phyloP scores from a whole-genome alignment of 1,140 invertebrate genomes.

The Pogonognathellus flavescens region DNA sequence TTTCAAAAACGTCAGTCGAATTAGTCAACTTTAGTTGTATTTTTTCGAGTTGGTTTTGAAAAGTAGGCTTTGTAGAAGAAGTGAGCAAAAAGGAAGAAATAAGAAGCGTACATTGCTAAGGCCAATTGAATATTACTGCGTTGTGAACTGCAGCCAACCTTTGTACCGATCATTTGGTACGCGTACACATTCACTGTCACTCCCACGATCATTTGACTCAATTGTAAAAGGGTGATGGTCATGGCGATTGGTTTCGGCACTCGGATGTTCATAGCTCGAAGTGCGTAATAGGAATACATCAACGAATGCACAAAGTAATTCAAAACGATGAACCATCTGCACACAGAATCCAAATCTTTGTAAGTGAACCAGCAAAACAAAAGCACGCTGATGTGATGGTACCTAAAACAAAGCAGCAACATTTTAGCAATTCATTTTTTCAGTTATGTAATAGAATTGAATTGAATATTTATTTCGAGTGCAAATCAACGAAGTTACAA shows the following conservation, averaged over 20 bases:
- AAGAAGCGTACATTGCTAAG: conserved; percentile 92
- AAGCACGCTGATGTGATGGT: conserved; percentile 77
- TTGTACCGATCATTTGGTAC: conserved; percentile 75
- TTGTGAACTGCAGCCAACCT: conserved; percentile 85
- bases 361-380: conserved; percentile 98
- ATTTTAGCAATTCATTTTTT: neutral
- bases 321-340: conserved; percentile 99
- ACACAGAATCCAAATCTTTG: conserved; percentile 93
- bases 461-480: too few species aligned
- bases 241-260: conserved; percentile 90
- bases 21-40: neutral
- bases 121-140: conserved; percentile 89
- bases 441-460: too few species aligned
- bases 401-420: conserved; percentile 66
- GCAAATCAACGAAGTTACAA: too few species aligned
- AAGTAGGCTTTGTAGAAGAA: conserved; percentile 79
- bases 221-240: conserved; percentile 91
- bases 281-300: conserved; percentile 98
- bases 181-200: conserved; percentile 91
- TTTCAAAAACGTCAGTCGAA: neutral
- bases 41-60: neutral
- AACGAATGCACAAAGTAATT: conserved; percentile 97
- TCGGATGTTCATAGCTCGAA: conserved; percentile 86
- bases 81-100: conserved; percentile 88
- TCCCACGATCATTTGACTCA: conserved; percentile 97